Base-by-base conservation (phyloP, 2,797 vertebrate genomes). In the Falco cherrug region DNA sequence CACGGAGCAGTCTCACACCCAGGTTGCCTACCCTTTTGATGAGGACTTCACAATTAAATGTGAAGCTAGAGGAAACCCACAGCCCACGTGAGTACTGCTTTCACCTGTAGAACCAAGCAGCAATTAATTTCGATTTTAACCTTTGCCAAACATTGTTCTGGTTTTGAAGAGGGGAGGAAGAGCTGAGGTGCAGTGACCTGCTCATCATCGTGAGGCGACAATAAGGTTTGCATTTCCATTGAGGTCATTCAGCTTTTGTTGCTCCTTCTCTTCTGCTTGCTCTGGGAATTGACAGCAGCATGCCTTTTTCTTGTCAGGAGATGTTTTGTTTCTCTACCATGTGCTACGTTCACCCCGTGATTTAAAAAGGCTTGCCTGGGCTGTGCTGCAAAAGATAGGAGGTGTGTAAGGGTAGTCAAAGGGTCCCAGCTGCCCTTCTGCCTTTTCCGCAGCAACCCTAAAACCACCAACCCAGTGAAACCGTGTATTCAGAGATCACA, bases 1-100 rank as follows among this genome's bases (percentile, higher is more conserved):
- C 97, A 99, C 97, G 3, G 98, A 98, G 67, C 98, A 99, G 77
- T 98, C 99, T 8, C 97, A 97, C 76, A 97, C 98, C 33, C 98
- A 99, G 97, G 98, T 99, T 12, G 99, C 99, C 86, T 99, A 99
- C 97, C 98, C 99, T 35, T 99, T 99, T 19, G 99, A 99, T 22
- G 99, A 99, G 83, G 99, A 98, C 94, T 99, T 99, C 92, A 98
- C 98, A 33, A 96, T 99, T 80, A 99, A 98, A 89, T 99, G 99
- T 75, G 99, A 99, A 97, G 99, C 99, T 76, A 99, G 98, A 98
- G 99, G 99, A 92, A 99, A 99, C 87, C 99, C 99, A 3, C 97
- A 98, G 84, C 99, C 99, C 94, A 98, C 43, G 99, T 99, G 98
- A 99, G 99, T 98, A 84, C 60, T 21, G 80, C 63, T 70, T 43